A percentile compares a stretch with the other conserved stretches of the same genome.
These are phyloP conservation scores for Brachyistius frenatus DNA, from an alignment of 2,113 vertebrate species.

Conservation along the genomic window DNA sequence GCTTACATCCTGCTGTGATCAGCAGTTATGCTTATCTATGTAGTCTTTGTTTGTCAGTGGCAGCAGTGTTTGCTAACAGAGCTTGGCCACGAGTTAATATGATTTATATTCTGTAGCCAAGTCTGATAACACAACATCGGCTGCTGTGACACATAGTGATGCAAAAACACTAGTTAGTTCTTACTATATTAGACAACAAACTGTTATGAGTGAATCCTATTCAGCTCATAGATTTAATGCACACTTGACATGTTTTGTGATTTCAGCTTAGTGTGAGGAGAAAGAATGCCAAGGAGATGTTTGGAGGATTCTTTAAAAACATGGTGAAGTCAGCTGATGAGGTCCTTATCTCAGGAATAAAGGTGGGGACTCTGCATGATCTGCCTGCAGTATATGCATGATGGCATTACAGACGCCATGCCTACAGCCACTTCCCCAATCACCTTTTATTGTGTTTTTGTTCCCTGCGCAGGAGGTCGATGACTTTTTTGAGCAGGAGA, in stretches of 20 bases:
- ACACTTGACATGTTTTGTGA: background rate
- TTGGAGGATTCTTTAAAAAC: constrained; percentile 97
- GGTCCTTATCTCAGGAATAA: constrained; percentile 94
- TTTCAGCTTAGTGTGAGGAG: constrained; percentile 93
- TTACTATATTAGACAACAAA: no score
- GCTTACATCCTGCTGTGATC: constrained; percentile 79
- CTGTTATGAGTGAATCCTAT: background rate
- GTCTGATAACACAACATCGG: background rate
- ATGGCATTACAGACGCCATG: background rate
- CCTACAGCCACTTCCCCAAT: background rate
- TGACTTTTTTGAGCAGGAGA: constrained; percentile 99
- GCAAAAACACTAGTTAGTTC: constrained; percentile 2
- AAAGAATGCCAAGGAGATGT: constrained; percentile 98
- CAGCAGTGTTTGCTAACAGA: constrained; percentile 16
- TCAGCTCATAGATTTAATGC: background rate
- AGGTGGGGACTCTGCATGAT: constrained; percentile 82
- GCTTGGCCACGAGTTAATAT: background rate
- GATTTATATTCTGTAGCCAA: background rate
- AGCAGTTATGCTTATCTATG: constrained; percentile 68
- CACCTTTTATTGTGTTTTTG: constrained; percentile 17
- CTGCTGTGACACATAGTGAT: background rate
- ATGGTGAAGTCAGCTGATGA: constrained; percentile 97
- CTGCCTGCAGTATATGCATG: no score
- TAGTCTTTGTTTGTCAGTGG: constrained; percentile 32
- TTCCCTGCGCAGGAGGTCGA: constrained; percentile 90